phyloP scores from a whole-genome alignment of 2,113 vertebrate species.

The Sus scrofa region DNA sequence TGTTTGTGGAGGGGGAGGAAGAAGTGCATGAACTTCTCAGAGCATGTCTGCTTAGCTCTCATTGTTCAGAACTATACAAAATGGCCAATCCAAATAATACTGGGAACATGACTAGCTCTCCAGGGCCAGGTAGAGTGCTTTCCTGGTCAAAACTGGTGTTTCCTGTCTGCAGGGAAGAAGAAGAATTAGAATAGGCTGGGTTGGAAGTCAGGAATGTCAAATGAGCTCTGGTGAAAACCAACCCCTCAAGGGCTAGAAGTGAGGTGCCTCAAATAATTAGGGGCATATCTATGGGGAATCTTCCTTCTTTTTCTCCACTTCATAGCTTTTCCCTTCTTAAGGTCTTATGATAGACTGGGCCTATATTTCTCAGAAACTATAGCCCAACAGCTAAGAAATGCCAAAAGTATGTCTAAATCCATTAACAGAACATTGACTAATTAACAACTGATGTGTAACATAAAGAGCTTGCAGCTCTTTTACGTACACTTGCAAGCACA shows the following conservation, averaged over 20 bases:
- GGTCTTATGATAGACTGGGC: not conserved
- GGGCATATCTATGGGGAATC: rapidly evolving
- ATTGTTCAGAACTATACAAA: not conserved
- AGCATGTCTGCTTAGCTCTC: not conserved
- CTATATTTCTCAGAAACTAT: not conserved
- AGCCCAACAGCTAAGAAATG: not conserved
- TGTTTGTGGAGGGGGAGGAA: not conserved
- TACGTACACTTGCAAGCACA: not conserved
- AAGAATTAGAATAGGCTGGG: not conserved
- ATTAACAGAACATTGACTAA: not conserved
- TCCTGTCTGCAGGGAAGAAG: not conserved
- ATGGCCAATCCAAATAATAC: not conserved
- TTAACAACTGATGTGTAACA: not conserved
- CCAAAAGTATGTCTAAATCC: not conserved
- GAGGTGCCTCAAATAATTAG: not conserved
- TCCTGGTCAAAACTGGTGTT: not conserved
- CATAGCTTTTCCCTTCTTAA: not conserved
- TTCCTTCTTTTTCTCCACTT: not conserved
- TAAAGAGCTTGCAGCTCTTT: not conserved
- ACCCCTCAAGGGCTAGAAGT: not conserved
- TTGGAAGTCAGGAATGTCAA: not conserved
- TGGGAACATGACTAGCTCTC: not conserved
- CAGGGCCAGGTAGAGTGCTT: not conserved
- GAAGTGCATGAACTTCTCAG: not conserved
- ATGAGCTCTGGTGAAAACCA: not conserved